Conservation (phyloP, 2,113 vertebrate genomes). For the Hassar affinis region DNA sequence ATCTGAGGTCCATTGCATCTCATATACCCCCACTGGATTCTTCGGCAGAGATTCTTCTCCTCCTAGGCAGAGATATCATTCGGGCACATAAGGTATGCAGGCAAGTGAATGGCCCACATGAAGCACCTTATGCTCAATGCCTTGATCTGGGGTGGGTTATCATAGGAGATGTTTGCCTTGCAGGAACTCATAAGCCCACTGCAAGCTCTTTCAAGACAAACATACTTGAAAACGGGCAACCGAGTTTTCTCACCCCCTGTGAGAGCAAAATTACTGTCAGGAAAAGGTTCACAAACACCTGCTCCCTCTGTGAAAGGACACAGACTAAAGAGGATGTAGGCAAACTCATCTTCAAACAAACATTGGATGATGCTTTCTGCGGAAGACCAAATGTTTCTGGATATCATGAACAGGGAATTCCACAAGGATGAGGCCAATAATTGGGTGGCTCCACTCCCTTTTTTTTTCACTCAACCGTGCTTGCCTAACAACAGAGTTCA, state of each 20-base stretch:
- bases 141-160: too few species aligned
- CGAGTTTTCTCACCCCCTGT: not conserved
- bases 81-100: too few species aligned
- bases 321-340: too few species aligned
- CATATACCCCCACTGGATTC: not conserved
- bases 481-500: conserved; percentile 18
- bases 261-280: not conserved
- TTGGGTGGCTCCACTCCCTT: conserved; percentile 40
- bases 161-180: too few species aligned
- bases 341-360: not conserved
- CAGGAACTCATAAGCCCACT: too few species aligned
- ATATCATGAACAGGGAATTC: not conserved
- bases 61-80: too few species aligned
- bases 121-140: too few species aligned
- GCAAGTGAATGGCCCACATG: too few species aligned
- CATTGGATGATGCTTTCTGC: not conserved
- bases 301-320: too few species aligned
- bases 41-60: too few species aligned
- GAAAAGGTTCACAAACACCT: not conserved
- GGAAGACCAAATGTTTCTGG: not conserved
- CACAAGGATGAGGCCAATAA: not conserved
- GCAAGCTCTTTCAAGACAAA: too few species aligned
- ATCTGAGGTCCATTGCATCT: not conserved
- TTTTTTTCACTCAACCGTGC: not conserved
- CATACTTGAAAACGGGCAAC: too few species aligned